Conservation (phyloP, 30 jellyfish, hydroid and myxozoan genomes). For the Chironex yamaguchii region DNA sequence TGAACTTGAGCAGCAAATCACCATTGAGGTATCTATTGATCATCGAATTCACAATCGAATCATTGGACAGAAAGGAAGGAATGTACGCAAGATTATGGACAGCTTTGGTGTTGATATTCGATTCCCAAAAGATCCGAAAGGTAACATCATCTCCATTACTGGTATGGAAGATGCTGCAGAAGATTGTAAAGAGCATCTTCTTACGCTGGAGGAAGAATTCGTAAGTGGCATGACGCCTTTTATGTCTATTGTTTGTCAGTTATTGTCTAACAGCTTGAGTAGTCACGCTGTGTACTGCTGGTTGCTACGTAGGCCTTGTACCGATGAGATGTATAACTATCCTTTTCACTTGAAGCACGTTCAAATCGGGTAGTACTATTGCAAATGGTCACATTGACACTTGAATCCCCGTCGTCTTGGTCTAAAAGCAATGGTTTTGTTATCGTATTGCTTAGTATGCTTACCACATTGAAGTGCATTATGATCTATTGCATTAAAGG, state of each 20-base stretch:
- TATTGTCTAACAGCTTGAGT: no score
- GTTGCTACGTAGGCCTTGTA: no score
- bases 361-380: no score
- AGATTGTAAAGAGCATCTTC: conserved; percentile 91
- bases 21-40: conserved; percentile 77
- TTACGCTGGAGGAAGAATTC: conserved; percentile 86
- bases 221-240: no score
- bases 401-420: no score
- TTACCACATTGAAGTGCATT: no score
- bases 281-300: neutral
- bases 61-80: conserved; percentile 86
- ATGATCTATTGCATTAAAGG: no score
- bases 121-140: conserved; percentile 82
- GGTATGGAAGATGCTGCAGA: conserved; percentile 91
- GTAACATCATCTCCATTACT: conserved; percentile 70
- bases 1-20: conserved; percentile 81
- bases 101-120: conserved; percentile 90
- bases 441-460: no score
- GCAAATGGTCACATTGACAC: no score
- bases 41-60: conserved; percentile 92
- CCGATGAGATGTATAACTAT: neutral
- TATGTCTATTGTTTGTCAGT: no score
- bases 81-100: conserved; percentile 88
- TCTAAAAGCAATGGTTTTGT: no score
- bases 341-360: no score